These are phyloP conservation scores for Gymnosoma rotundatum DNA, from an alignment of 2,888 invertebrate species.

Conservation along the genomic window DNA sequence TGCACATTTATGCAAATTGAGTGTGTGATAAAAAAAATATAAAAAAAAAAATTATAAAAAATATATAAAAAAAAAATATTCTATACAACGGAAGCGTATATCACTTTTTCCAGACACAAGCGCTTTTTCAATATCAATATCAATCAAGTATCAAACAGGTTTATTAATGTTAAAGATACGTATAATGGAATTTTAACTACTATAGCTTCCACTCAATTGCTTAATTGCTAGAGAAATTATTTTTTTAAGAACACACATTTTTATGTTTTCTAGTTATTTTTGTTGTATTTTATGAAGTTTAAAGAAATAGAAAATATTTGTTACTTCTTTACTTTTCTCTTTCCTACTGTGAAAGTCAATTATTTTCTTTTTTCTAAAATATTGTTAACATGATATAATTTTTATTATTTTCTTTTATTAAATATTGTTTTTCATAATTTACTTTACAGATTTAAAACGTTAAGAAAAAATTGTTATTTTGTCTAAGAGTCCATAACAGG, in stretches of 20 bases:
- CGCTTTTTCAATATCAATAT: slow-evolving; percentile 24
- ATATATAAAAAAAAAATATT: slow-evolving; percentile 44
- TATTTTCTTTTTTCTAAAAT: slow-evolving; percentile 33
- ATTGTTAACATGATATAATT: slow-evolving; percentile 20
- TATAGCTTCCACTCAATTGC: slow-evolving; percentile 4
- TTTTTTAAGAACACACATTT: slow-evolving; percentile 49
- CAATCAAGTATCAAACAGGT: slow-evolving; percentile 40
- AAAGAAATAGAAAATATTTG: too few species aligned
- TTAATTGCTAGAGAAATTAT: slow-evolving; percentile 62
- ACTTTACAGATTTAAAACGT: slow-evolving; percentile 49
- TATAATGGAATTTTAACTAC: slow-evolving; percentile 28
- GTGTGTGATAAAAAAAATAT: slow-evolving; percentile 18
- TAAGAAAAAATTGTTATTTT: slow-evolving; percentile 45
- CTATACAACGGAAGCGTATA: slow-evolving; percentile 21
- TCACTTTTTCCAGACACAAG: slow-evolving; percentile 29
- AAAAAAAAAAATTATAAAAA: slow-evolving; percentile 13
- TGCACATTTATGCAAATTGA: neutral
- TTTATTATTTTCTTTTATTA: slow-evolving; percentile 21
- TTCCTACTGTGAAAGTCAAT: slow-evolving; percentile 54
- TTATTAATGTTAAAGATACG: slow-evolving; percentile 46
- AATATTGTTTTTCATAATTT: slow-evolving; percentile 27
- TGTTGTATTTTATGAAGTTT: slow-evolving; percentile 18
- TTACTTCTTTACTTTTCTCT: slow-evolving; percentile 23
- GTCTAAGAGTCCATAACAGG: slow-evolving; percentile 41
- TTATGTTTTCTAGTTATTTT: slow-evolving; percentile 22